A percentile compares a stretch with the other conserved stretches of the same genome.
phyloP scores from a whole-genome alignment of 2,797 vertebrate genomes.

The Psittacula derbiana region DNA sequence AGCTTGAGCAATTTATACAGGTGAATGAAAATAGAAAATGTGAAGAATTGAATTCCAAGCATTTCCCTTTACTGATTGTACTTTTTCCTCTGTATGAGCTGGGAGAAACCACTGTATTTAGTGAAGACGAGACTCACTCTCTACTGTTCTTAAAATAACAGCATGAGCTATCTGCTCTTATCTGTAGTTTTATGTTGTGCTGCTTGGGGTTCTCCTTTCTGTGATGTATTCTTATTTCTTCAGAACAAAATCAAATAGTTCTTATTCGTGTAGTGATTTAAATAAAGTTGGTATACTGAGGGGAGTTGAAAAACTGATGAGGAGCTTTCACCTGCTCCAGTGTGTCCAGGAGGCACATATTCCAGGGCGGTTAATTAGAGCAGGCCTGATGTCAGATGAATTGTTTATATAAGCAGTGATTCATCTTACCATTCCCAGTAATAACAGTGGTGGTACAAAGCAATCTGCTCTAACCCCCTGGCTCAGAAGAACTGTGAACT shows the following conservation, averaged over 20 bases:
- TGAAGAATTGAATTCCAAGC: not conserved
- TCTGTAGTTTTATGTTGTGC: not conserved
- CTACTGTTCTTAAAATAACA: not conserved
- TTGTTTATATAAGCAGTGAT: constrained; percentile 41
- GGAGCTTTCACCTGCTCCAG: not conserved
- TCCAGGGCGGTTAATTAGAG: not conserved
- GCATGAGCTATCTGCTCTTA: not conserved
- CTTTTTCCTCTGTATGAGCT: not conserved
- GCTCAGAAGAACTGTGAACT: not conserved
- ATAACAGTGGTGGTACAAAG: not conserved
- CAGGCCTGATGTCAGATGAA: constrained; percentile 28
- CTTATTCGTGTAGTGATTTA: not conserved
- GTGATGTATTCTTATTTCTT: not conserved
- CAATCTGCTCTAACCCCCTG: not conserved
- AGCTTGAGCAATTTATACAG: not conserved
- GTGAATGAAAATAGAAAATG: not conserved
- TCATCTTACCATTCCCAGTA: not conserved
- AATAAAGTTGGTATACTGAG: not conserved
- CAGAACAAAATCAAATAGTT: not conserved
- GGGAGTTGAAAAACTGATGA: not conserved
- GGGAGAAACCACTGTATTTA: not conserved
- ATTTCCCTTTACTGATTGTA: not conserved
- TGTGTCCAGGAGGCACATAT: constrained; percentile 29
- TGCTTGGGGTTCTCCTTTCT: not conserved
- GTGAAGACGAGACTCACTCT: not conserved